Evolutionary conservation across 1,140 invertebrate genomes (phyloP).

Genomic region (Heliconius hewitsoni): DNA sequence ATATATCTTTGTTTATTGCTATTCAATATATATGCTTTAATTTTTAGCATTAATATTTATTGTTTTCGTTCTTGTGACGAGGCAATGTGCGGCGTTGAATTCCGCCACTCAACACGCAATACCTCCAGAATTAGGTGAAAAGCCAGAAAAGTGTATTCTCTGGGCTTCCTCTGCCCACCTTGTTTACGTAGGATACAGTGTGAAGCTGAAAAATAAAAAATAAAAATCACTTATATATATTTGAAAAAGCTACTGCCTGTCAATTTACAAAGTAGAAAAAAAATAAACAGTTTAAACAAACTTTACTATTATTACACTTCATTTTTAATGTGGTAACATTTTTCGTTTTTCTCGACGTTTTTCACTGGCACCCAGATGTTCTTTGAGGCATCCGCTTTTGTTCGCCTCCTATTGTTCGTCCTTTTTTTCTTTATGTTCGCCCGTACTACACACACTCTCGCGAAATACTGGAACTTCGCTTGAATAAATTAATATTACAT

Average conservation of each 20-base stretch:
- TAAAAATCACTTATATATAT: background rate
- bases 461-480: background rate
- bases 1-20: no score
- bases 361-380: slow-evolving; percentile 42
- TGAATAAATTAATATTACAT: background rate
- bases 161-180: no score
- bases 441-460: background rate
- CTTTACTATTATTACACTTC: slow-evolving; percentile 15
- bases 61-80: no score
- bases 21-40: no score
- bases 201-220: background rate
- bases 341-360: slow-evolving; percentile 42
- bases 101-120: no score
- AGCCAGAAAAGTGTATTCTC: no score
- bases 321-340: slow-evolving; percentile 23
- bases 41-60: no score
- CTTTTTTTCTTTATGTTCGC: slow-evolving; percentile 35
- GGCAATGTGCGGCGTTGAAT: no score
- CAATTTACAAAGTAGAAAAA: background rate
- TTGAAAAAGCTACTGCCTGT: background rate
- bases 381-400: slow-evolving; percentile 52
- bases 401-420: slow-evolving; percentile 46
- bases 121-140: no score
- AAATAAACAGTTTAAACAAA: slow-evolving; percentile 23
- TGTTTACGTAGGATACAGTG: no score